Conservation (phyloP, 2,797 vertebrate species). For the Poecilia picta region DNA sequence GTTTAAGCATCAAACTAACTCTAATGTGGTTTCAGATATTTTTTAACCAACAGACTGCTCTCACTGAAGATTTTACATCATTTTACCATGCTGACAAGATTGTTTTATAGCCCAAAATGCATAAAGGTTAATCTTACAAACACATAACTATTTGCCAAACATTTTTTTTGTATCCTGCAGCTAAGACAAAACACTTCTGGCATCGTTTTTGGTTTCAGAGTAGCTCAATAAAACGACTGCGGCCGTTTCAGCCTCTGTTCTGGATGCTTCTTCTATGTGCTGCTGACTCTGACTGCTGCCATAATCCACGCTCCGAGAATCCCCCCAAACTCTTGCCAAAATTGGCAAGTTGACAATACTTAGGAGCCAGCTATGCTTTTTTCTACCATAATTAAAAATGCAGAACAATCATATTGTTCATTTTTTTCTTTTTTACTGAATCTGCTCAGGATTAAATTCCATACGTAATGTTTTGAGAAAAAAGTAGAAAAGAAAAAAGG, state of each 20-base stretch:
- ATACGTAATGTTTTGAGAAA: too few species aligned
- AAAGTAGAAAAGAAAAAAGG: too few species aligned
- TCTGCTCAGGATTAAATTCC: too few species aligned
- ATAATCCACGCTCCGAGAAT: neutral
- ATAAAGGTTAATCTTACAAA: neutral
- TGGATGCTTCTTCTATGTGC: neutral
- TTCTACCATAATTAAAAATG: too few species aligned
- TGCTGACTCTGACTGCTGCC: neutral
- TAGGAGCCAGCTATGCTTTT: too few species aligned
- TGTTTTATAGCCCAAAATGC: neutral
- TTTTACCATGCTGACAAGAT: neutral
- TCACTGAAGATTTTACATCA: neutral
- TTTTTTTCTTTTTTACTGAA: too few species aligned
- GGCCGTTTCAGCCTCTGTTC: neutral
- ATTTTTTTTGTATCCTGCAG: neutral
- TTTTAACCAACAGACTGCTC: neutral
- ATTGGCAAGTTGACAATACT: too few species aligned
- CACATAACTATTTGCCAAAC: too few species aligned
- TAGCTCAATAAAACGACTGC: neutral
- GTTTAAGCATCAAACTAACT: neutral
- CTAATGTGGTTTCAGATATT: neutral
- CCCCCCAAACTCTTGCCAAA: neutral
- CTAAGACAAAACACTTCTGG: neutral
- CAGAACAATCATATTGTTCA: too few species aligned
- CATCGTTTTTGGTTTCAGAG: neutral